Evolutionary conservation across 2,797 vertebrate species (phyloP), one percentile per base, ranked within the genome.

Genomic region (Strix occidentalis): DNA sequence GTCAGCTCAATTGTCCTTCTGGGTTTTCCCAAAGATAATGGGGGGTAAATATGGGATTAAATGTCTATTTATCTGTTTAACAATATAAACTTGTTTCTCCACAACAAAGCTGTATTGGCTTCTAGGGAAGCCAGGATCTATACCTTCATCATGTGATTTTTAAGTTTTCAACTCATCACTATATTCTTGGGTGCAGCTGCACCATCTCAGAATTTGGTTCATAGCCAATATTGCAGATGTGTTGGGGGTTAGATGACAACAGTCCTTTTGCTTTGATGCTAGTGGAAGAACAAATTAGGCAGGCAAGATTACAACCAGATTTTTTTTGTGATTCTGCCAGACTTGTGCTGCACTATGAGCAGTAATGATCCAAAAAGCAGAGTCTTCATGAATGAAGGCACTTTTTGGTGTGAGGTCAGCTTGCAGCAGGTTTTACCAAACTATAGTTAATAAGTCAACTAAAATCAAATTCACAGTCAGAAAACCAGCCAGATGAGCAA

Each of bases 161-260:
- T 6, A 57, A 33, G 5, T 37, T 68, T 94, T 64, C 21, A 45
- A 0, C 13, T 84, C 24, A 10, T 53, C 16, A 1, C 4, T 33
- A 0, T 45, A 1, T 26, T 37, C 3, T 41, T 4, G 10, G 29
- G 3, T 37, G 18, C 23, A 46, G 20, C 26, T 81, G 28, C 10
- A 10, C 12, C 1, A 5, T 35, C 25, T 89, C 21, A 46, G 26
- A 51, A 21, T 33, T 39, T 26, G 20, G 3, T 39, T 84, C 7
- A 2, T 20, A 51, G 39, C 7, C 57, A 63, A 35, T 18, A 13
- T 12, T 29, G 16, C 10, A 29, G 20, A 23, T 7, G 9, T 33
- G 16, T 0, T 61, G 2, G 28, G n/a, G 19, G 5, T 9, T 41
- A 21, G 17, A 41, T 50, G 20, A 45, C 28, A 75, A 25, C 20